Evolutionary conservation across 1,140 invertebrate genomes (phyloP).

Genomic region (Penaeus vannamei): DNA sequence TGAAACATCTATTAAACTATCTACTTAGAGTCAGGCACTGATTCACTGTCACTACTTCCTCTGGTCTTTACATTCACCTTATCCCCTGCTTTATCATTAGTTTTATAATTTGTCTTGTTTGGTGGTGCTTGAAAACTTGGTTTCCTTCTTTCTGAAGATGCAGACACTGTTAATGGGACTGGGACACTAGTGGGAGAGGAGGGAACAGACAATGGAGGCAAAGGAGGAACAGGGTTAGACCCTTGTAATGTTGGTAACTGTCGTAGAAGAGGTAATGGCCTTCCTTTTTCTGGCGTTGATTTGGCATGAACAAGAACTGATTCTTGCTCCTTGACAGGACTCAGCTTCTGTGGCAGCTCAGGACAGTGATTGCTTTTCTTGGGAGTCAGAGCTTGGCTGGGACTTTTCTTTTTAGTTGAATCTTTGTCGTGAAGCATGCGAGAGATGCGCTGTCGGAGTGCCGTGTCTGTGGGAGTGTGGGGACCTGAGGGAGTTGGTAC

Average conservation of each 20-base stretch:
- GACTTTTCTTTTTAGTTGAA: constrained; percentile 39
- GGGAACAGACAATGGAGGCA: not conserved
- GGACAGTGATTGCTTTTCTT: constrained; percentile 45
- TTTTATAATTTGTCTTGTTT: constrained; percentile 28
- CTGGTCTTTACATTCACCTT: constrained; percentile 19
- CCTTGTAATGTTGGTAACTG: constrained; percentile 42
- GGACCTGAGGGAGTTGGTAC: constrained; percentile 65
- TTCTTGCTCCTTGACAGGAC: constrained; percentile 36
- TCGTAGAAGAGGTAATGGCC: constrained; percentile 37
- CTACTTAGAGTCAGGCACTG: constrained; percentile 61
- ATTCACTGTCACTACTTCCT: constrained; percentile 54
- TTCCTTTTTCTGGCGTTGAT: not conserved
- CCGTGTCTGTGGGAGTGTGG: constrained; percentile 47
- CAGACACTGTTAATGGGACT: too few relatives aligned
- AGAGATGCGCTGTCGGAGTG: constrained; percentile 58
- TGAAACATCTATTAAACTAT: constrained; percentile 13
- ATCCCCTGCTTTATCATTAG: constrained; percentile 21
- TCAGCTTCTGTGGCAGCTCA: constrained; percentile 27
- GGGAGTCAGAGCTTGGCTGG: not conserved
- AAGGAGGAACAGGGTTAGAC: constrained; percentile 21
- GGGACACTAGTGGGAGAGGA: constrained; percentile 2
- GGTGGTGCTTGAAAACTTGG: constrained; percentile 26
- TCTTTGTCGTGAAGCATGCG: constrained; percentile 58
- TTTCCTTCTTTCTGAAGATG: constrained; percentile 32
- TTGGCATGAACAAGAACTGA: not conserved